Base-by-base conservation (phyloP, 2,888 invertebrate species). In the Monopis laevigella region DNA sequence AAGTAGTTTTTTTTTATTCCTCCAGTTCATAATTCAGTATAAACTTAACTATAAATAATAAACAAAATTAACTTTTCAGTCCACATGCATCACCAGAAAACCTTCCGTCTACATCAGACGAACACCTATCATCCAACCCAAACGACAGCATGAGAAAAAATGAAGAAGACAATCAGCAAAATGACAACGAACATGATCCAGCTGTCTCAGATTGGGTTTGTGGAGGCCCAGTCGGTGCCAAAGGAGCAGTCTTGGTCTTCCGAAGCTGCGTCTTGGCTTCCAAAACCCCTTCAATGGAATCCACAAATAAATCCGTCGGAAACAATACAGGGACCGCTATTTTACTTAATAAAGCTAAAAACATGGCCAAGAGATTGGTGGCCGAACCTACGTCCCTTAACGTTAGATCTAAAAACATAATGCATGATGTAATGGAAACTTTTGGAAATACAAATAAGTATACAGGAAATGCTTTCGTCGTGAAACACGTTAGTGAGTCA, bases 181-280 rank as follows among this genome's bases (percentile, higher is more conserved):
- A 18, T 6, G 13, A 16, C 16, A 36, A 39, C 27, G 63, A 67
- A 39, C 60, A 59, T 36, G 71, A 73, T 17, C 73, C 65, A 2
- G 66, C 65, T 42, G 42, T 77, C 26, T 48, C 69, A 7, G 80
- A 78, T 54, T 86, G 86, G 86, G 60, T 86, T 41, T 78, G 83
- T 21, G 85, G 85, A 41, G 86, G 86, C 12, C 77, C 72, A 18
- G 52, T 85, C 48, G 89, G 89, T 13, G 82, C 86, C 2, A 85
- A 84, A 43, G 85, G 82, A 41, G 83, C 88, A 2, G 84, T 88
- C 36, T 73, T 89, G 41, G 81, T 88, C 36, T 89, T 89, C 66
- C 77, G 87, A 51, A 87, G 88, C 53, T 84, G 84, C 48, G 86
- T 86, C 32, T 66, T 87, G 46, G 86, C 86, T 1, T 56, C 62